phyloP scores from a whole-genome alignment of 2,888 invertebrate species.

The Malachius bipustulatus region DNA sequence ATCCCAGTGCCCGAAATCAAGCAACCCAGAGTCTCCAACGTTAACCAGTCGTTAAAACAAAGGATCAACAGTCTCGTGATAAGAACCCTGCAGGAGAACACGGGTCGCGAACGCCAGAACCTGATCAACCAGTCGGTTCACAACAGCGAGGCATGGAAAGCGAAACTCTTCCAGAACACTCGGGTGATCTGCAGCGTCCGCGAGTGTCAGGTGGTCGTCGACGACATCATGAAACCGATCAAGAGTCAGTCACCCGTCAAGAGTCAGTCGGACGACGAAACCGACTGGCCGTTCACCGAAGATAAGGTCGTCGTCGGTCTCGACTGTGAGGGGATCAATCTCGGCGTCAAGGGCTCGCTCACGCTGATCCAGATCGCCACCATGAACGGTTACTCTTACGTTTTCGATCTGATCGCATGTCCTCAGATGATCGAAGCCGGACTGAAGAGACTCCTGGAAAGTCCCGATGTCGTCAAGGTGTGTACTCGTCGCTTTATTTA shows the following conservation, averaged over 20 bases:
- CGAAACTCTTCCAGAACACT: conserved; percentile 69
- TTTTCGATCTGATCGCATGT: conserved; percentile 79
- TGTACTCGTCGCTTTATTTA: conserved; percentile 13
- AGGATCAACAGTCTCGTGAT: conserved; percentile 79
- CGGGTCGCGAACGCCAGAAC: conserved; percentile 44
- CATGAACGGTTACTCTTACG: conserved; percentile 67
- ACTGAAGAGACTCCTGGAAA: conserved; percentile 67
- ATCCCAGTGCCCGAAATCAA: conserved; percentile 10
- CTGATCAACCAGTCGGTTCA: conserved; percentile 28
- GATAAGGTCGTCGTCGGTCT: conserved; percentile 60
- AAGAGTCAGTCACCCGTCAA: not conserved
- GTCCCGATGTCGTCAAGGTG: conserved; percentile 70
- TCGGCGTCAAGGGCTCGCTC: conserved; percentile 78
- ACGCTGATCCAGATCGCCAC: conserved; percentile 80
- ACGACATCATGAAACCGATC: conserved; percentile 47
- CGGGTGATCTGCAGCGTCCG: conserved; percentile 68
- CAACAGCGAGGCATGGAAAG: conserved; percentile 67
- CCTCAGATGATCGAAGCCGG: conserved; percentile 73
- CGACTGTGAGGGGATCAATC: conserved; percentile 88
- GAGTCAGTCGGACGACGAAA: conserved; percentile 14
- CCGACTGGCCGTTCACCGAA: conserved; percentile 31
- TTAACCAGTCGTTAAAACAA: conserved; percentile 74
- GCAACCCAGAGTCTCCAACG: conserved; percentile 34
- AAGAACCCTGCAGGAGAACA: conserved; percentile 82
- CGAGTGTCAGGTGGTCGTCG: conserved; percentile 65